These are phyloP conservation scores for Heliothis subflexa DNA, from an alignment of 1,140 invertebrate genomes.

Conservation along the genomic window DNA sequence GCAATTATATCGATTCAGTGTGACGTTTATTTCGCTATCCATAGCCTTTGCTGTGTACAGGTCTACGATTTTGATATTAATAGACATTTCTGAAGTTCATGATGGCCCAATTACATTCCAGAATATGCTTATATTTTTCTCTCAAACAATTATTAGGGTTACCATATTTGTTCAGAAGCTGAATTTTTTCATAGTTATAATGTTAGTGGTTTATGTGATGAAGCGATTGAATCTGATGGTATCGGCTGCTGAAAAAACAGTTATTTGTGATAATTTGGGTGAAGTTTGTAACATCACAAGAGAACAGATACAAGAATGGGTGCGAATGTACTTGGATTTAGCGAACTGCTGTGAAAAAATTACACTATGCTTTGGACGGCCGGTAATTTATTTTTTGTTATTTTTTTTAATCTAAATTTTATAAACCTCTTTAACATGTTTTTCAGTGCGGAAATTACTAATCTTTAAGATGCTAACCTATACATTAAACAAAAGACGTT, in stretches of 20 bases:
- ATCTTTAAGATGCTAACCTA: too few relatives aligned
- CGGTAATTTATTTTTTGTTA: not conserved
- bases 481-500: too few relatives aligned
- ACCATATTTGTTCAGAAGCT: not conserved
- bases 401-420: not conserved
- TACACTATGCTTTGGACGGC: not conserved
- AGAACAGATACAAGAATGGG: slow-evolving; percentile 16
- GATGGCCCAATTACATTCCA: not conserved
- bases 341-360: not conserved
- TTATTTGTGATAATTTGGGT: not conserved
- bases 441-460: too few relatives aligned
- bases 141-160: not conserved
- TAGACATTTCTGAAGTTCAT: not conserved
- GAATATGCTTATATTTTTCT: not conserved
- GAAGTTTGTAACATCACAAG: not conserved
- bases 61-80: not conserved
- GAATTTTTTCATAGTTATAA: not conserved
- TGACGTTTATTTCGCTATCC: not conserved
- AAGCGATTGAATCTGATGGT: not conserved
- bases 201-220: not conserved
- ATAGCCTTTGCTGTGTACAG: not conserved
- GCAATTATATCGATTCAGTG: not conserved
- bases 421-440: not conserved
- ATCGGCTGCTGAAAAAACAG: not conserved
- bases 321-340: not conserved